Base-by-base conservation (phyloP, 2,888 invertebrate species). In the Pseudeuparius sepicola region DNA sequence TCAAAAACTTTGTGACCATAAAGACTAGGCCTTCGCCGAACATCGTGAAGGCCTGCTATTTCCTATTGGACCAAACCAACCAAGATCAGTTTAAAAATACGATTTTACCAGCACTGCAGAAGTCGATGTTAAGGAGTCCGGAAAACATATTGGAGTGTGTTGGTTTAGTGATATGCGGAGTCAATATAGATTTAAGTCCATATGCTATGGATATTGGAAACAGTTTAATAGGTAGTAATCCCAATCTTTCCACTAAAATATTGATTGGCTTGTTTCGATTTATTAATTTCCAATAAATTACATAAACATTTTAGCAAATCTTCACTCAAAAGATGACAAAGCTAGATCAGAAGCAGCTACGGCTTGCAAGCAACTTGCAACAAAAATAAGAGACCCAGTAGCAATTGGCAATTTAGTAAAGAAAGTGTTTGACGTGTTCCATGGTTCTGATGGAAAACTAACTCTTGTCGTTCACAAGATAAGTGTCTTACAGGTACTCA, bases 51-150 rank as follows among this genome's bases (percentile, higher is more conserved):
- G 75, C 74, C 1, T 80, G 82, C 51, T 67, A 68, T 16, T 73
- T 75, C 10, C 64, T 88, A 32, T 64, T 90, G 14, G 70, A 66
- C 10, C 64, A 71, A 36, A 59, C 84, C 9, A 67, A 64, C 11
- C 67, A 72, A 40, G 68, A 70, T 0, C 83, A 85, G 32, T 87
- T 93, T 49, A 77, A 80, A 51, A 71, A 69, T 27, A 65, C 65
- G 4, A 59, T 96, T 25, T 65, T 92, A 40, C 92, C 94, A 1
- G 80, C 88, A 2, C 65, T 93, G 34, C 87, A 90, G 58, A 90
- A 92, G 58, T 79, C 89, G 12, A 82, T 96, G 77, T 66, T 97
- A 15, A 67, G 97, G 31, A 93, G 87, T 63, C 94, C 97, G 0
- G 97, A 97, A 68, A 77, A 89, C 33, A 82, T 87, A 42, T 69